Evolutionary conservation across 2,797 vertebrate species (phyloP), one percentile per base, ranked within the genome.

Genomic region (Siniperca undulata): DNA sequence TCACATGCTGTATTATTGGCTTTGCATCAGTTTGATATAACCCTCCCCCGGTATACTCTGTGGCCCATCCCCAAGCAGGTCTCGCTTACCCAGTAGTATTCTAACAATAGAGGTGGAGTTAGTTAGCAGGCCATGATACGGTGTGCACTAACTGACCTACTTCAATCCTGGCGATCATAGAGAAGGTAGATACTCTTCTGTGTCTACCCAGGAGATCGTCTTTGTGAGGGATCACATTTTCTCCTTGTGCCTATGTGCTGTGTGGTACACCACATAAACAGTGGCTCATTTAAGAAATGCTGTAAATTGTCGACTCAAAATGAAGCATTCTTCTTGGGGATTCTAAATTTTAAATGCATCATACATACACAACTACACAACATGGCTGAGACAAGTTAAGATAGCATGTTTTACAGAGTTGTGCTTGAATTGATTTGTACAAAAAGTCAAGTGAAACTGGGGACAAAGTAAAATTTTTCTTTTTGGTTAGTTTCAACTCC

Each of bases 161-260:
- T 48, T 73, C 44, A 73, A 5, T 38, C 19, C 7, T 67, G 10
- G 30, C 11, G 30, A 53, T 40, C 44, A 67, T 53, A 48, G 55
- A n/a, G 53, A 55, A 27, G 24, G 5, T 46, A 46, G 30, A n/a
- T 36, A 42, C 9, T 77, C 13, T 13, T 66, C n/a, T 60, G 22
- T 71, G 30, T 70, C 52, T 60, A 60, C 36, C 50, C 20, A 56
- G 46, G 22, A 77, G 62, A 72, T 70, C 0, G 4, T 12, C 20
- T 53, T 53, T 7, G 24, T 50, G 34, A 56, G 40, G 42, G 17
- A 36, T 62, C 44, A 24, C 34, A 34, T 59, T 52, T 58, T 76
- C 30, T 30, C 30, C 30, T 40, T 69, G 27, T 62, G 2, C 2
- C 10, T 20, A 2, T 9, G 16, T 56, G 52, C 6, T 70, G 1